Percentiles rank a stretch among this genome's conserved stretches.
Evolutionary conservation across 2,113 vertebrate species (phyloP).

Genomic region (Ptilonorhynchus violaceus): DNA sequence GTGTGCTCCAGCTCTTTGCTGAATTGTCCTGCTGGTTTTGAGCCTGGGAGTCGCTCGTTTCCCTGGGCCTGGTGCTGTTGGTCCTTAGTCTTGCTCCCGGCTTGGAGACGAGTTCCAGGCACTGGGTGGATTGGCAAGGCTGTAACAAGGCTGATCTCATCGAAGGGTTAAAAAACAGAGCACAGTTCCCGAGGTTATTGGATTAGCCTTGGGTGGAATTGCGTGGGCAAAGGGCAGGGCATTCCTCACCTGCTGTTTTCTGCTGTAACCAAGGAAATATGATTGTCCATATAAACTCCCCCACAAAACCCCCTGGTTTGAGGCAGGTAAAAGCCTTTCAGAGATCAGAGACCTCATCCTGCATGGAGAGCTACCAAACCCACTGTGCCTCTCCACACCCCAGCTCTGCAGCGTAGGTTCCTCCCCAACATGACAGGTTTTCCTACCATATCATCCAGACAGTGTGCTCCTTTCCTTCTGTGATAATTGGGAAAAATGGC

Average conservation of each 20-base stretch:
- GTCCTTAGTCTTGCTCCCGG: not conserved
- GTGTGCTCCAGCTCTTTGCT: not conserved
- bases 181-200: not conserved
- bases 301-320: not conserved
- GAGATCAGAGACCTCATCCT: not conserved
- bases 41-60: not conserved
- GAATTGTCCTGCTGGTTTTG: not conserved
- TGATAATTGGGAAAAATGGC: not conserved
- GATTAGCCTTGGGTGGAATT: not conserved
- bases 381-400: not conserved
- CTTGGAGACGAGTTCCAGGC: not conserved
- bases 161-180: not conserved
- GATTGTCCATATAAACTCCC: not conserved
- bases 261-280: not conserved
- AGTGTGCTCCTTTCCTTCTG: not conserved
- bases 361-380: not conserved
- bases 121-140: not conserved
- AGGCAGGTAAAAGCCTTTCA: not conserved
- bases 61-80: not conserved
- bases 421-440: not conserved
- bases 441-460: not conserved
- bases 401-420: not conserved
- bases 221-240: not conserved
- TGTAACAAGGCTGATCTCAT: not conserved
- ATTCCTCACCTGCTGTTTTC: not conserved